A percentile compares a stretch with the other conserved stretches of the same genome.
Evolutionary conservation across 2,113 vertebrate genomes (phyloP).

Genomic region (Brevimyrus niger): DNA sequence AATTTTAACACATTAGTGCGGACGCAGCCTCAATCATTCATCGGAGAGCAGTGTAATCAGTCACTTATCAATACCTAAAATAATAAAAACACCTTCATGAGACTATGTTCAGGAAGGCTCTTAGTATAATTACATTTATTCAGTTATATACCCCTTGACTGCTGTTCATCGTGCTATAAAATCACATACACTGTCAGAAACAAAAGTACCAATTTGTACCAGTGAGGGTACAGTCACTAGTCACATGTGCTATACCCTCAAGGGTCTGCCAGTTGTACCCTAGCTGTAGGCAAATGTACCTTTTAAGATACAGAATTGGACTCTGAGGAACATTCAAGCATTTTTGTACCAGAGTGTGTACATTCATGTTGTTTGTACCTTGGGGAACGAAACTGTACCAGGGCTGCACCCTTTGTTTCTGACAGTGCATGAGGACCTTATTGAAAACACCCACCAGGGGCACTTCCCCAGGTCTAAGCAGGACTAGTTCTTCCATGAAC

Average conservation of each 20-base stretch:
- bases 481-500: background rate
- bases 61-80: background rate
- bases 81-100: background rate
- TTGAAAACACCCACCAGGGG: background rate
- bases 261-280: background rate
- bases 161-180: background rate
- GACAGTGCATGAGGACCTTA: background rate
- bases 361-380: background rate
- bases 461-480: background rate
- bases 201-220: background rate
- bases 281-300: background rate
- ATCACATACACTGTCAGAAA: background rate
- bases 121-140: background rate
- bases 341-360: background rate
- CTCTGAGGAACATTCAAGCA: background rate
- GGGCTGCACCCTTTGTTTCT: background rate
- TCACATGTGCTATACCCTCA: background rate
- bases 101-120: background rate
- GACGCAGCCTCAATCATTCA: background rate
- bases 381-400: background rate
- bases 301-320: background rate
- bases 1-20: no score
- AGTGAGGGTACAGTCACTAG: background rate
- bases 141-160: background rate
- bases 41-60: background rate